phyloP scores from a whole-genome alignment of 2,888 invertebrate species.

The Strigamia maritima region DNA sequence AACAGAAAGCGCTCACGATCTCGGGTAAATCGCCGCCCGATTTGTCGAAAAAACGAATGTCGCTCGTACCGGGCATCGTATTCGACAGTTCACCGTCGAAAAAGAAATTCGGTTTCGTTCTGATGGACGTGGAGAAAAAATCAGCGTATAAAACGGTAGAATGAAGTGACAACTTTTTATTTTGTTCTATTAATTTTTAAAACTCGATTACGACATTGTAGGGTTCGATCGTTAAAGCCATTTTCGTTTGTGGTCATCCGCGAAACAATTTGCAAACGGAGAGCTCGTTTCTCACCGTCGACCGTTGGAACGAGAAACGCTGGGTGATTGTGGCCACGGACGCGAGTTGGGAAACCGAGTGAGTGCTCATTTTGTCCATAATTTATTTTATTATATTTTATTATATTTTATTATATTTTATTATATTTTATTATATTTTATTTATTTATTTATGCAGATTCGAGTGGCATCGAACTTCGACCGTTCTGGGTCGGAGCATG shows the following conservation, averaged over 20 bases:
- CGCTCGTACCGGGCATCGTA: not conserved
- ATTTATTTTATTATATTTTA: not conserved
- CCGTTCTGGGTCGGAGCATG: not conserved
- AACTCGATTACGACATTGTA: too few species aligned
- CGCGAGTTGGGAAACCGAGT: constrained; percentile 82
- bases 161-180: too few species aligned
- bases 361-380: not conserved
- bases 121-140: not conserved
- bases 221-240: not conserved
- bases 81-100: not conserved
- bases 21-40: not conserved
- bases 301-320: not conserved
- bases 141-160: not conserved
- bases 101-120: not conserved
- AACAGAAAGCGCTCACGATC: not conserved
- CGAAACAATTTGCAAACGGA: constrained; percentile 66
- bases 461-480: not conserved
- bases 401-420: too few species aligned
- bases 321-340: constrained; percentile 77
- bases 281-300: not conserved
- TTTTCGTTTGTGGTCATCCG: constrained; percentile 62
- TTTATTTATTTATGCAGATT: not conserved
- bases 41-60: not conserved
- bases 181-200: too few species aligned
- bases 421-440: too few species aligned